Base-by-base conservation (phyloP, 2,888 invertebrate genomes). In the Apodemia duryi region DNA sequence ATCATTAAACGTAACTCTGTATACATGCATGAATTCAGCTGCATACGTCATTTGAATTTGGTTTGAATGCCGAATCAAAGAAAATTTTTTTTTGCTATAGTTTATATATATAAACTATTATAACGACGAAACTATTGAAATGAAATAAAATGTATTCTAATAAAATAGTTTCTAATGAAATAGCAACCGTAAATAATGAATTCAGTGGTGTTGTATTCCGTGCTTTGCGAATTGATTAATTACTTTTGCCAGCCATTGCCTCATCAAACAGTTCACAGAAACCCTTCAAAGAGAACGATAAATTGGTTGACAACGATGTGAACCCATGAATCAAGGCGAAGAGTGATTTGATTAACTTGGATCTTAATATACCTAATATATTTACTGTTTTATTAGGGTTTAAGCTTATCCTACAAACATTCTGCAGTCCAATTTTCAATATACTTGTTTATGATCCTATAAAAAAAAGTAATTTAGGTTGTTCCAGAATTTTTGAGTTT, bases 181-280 rank as follows among this genome's bases (percentile, higher is more conserved):
- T 2, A 21, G n/a, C n/a, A 83, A 79, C 83, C 80, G 80, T 83
- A 80, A 85, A 86, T 84, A 80, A 78, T 71, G 67, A 71, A 72
- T 70, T 74, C 70, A 70, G 66, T 69, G 66, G 62, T 71, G 71
- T 71, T 75, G 73, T 67, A 70, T 65, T 67, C 77, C 76, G 79
- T 74, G 76, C 68, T 66, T 77, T 76, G 80, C 75, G 76, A 75
- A 80, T 77, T 84, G 78, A 84, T 84, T 82, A 80, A 85, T 83
- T 84, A 82, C 82, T 79, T 81, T 60, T 60, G 60, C 32, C 57
- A 29, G 57, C 57, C 11, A 35, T 83, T 80, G 79, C 77, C 72
- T 73, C 78, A 83, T 82, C 81, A 81, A 83, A 60, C 35, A 60
- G n/a, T 60, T 13, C 13, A 83, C 78, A 78, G 79, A 75, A 80